Evolutionary conservation across 23 tunicate species (phyloP).

Genomic region (Styela plicata): DNA sequence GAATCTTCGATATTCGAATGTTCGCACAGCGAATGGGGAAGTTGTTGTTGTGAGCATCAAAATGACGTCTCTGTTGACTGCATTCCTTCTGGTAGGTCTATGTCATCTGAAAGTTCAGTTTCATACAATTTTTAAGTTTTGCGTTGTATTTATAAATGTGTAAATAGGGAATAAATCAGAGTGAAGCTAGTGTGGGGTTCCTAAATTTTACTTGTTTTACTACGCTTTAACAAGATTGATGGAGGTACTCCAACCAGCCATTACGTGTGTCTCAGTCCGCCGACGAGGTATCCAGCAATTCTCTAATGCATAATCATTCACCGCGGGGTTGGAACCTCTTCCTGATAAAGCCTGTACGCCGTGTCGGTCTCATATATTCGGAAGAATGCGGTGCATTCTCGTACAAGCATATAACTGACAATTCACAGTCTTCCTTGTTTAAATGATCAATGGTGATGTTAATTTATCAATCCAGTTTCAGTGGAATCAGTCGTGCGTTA

Average conservation of each 20-base stretch:
- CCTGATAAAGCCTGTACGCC: too few relatives aligned
- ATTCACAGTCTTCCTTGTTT: neutral
- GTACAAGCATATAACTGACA: neutral
- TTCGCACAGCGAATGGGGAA: constrained; percentile 34
- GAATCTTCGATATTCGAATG: constrained; percentile 36
- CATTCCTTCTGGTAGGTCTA: neutral
- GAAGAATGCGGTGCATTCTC: neutral
- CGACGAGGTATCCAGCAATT: too few relatives aligned
- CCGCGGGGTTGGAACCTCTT: too few relatives aligned
- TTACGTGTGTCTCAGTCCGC: too few relatives aligned
- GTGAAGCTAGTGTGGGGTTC: neutral
- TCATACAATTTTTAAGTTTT: too few relatives aligned
- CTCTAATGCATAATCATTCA: too few relatives aligned
- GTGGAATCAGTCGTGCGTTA: neutral
- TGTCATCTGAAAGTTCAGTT: neutral
- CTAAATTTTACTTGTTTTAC: too few relatives aligned
- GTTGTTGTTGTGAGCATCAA: constrained; percentile 15
- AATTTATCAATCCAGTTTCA: neutral
- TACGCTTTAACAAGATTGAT: too few relatives aligned
- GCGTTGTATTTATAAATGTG: too few relatives aligned
- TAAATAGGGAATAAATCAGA: too few relatives aligned
- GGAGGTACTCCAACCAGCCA: too few relatives aligned
- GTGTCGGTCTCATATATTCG: neutral
- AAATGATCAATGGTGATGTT: neutral
- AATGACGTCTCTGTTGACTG: constrained; percentile 47